Base-by-base conservation (phyloP, 2,888 invertebrate genomes). In the Chymomyza fuscimana region DNA sequence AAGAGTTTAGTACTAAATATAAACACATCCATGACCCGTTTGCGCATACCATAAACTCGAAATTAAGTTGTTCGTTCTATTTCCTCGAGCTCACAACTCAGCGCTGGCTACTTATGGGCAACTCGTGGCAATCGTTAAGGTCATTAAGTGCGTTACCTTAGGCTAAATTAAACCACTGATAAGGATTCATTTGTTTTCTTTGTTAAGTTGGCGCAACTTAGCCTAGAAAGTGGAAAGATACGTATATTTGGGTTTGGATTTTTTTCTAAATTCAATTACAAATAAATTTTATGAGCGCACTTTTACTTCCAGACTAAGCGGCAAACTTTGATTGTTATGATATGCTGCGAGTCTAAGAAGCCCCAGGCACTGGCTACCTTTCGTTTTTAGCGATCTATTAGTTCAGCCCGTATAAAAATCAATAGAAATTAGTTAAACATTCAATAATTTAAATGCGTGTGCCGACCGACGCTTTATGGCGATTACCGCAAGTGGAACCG, bases 81-180 rank as follows among this genome's bases (percentile, higher is more conserved):
- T 61, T 50, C 67, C 70, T 67, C 73, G 19, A 54, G 15, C 64
- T 73, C 9, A 32, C 32, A 32, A 32, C 32, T 32, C 32, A 32
- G 32, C 32, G 32, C 9, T 32, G 7, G 60, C 66, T 68, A 67
- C 65, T 60, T 70, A 66, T 61, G 76, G 72, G 74, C 72, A 85
- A 78, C 87, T 81, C 80, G 84, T 88, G 84, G 78, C 82, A 84
- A 77, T 80, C 86, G 88, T 88, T 84, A 88, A 79, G 81, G 72
- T 77, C 77, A 73, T 87, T 75, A 86, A 84, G 67, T 74, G 70
- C 65, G 70, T 40, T 68, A 74, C 72, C 77, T 85, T 80, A 78
- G 78, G 76, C 77, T 68, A 78, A 78, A 79, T 83, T 89, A 80
- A 78, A 73, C 69, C 81, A 73, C 79, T 76, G 89, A 89, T 89